A percentile compares a stretch with the other conserved stretches of the same genome.
These are phyloP conservation scores for Acleris cristana DNA, from an alignment of 2,888 invertebrate species.

Conservation along the genomic window DNA sequence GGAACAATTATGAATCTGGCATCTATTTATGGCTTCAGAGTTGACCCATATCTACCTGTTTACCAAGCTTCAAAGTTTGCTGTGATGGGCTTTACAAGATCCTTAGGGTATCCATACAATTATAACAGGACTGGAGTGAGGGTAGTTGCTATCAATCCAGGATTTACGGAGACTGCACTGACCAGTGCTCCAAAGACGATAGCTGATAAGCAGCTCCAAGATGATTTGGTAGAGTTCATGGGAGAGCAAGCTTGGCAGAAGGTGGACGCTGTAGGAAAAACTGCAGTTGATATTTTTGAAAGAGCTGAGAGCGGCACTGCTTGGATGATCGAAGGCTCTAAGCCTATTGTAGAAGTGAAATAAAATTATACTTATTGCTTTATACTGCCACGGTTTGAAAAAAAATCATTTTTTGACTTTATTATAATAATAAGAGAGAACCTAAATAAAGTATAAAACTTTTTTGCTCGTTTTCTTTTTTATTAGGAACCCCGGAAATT, in stretches of 20 bases:
- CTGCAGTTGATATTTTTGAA: constrained; percentile 58
- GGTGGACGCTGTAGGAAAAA: constrained; percentile 55
- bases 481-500: no score
- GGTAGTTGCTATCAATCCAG: constrained; percentile 81
- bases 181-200: constrained; percentile 39
- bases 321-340: constrained; percentile 77
- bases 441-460: no score
- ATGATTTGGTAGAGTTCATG: constrained; percentile 46
- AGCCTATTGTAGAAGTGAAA: constrained; percentile 58
- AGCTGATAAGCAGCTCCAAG: constrained; percentile 40
- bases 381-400: no score
- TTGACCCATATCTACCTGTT: constrained; percentile 79
- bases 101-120: constrained; percentile 71
- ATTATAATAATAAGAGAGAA: no score
- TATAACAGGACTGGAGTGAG: constrained; percentile 76
- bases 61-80: constrained; percentile 85
- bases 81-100: constrained; percentile 78
- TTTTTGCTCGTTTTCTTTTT: no score
- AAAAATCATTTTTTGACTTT: no score
- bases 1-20: constrained; percentile 87
- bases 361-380: neutral
- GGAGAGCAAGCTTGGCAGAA: constrained; percentile 55
- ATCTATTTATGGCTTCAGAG: constrained; percentile 83
- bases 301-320: constrained; percentile 77
- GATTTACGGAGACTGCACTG: constrained; percentile 72